Percentiles rank a stretch among this genome's conserved stretches.
Evolutionary conservation across 2,113 vertebrate species (phyloP).

Genomic region (Saccopteryx leptura): DNA sequence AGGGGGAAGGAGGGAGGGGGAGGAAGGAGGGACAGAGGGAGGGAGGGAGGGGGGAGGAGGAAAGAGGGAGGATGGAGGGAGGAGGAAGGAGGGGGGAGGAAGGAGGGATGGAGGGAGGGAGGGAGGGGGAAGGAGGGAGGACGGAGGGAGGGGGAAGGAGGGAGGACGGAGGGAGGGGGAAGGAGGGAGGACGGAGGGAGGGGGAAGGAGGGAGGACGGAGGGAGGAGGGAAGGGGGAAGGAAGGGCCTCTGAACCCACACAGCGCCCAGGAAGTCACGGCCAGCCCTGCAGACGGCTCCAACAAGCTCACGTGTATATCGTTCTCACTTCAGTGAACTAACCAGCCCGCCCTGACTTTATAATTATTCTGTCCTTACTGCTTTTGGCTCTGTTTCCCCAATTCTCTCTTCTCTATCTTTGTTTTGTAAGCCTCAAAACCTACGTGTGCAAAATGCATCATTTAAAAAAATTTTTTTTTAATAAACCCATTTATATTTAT

Average conservation of each 20-base stretch:
- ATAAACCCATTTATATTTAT: neutral
- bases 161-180: too few species aligned
- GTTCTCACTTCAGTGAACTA: neutral
- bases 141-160: too few species aligned
- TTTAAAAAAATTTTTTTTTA: neutral
- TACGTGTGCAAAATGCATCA: neutral
- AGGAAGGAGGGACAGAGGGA: neutral
- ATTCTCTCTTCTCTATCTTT: neutral
- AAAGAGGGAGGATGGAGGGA: too few species aligned
- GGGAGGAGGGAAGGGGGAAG: neutral
- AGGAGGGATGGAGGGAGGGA: too few species aligned
- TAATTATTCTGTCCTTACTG: neutral
- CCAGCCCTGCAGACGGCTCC: neutral
- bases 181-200: too few species aligned
- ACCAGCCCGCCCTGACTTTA: neutral
- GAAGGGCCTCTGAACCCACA: neutral
- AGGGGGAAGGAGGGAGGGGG: neutral
- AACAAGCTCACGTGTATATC: neutral
- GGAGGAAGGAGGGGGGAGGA: too few species aligned
- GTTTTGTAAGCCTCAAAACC: neutral
- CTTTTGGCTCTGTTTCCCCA: neutral
- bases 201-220: too few species aligned
- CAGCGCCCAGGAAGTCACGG: neutral
- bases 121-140: too few species aligned
- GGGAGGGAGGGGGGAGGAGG: neutral